Evolutionary conservation across 2,797 vertebrate genomes (phyloP).

Genomic region (Pseudochromis fuscus): DNA sequence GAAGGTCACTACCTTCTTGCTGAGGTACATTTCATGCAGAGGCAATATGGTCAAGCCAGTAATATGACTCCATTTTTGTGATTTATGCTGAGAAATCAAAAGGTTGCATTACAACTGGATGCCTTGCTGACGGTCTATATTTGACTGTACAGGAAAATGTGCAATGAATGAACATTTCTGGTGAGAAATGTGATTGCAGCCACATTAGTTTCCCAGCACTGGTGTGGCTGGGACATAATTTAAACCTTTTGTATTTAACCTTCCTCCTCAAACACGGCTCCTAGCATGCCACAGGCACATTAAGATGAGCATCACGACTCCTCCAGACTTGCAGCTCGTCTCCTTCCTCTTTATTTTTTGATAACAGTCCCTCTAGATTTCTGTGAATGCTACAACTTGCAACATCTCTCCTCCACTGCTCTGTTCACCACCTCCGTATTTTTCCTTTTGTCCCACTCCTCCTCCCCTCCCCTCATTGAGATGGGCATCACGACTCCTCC

Average conservation of each 20-base stretch:
- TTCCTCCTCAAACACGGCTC: not conserved
- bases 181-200: not conserved
- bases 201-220: not conserved
- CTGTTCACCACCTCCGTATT: slow-evolving; percentile 50
- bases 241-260: not conserved
- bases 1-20: slow-evolving; percentile 37
- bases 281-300: slow-evolving; percentile 13
- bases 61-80: slow-evolving; percentile 22
- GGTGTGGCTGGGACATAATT: not conserved
- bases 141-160: not conserved
- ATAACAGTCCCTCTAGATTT: slow-evolving; percentile 39
- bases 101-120: slow-evolving; percentile 38
- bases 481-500: slow-evolving; percentile 79
- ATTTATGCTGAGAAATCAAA: slow-evolving; percentile 44
- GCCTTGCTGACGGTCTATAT: not conserved
- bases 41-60: not conserved
- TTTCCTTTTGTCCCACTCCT: slow-evolving; percentile 49
- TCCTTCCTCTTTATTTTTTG: slow-evolving; percentile 24
- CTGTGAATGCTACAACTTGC: slow-evolving; percentile 48
- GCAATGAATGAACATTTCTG: too few species aligned
- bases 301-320: slow-evolving; percentile 68
- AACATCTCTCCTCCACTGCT: slow-evolving; percentile 51
- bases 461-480: slow-evolving; percentile 71
- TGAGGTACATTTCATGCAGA: slow-evolving; percentile 25
- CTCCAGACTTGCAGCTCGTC: slow-evolving; percentile 24